Conservation (phyloP, 2,797 vertebrate genomes). For the Channallabes apus region DNA sequence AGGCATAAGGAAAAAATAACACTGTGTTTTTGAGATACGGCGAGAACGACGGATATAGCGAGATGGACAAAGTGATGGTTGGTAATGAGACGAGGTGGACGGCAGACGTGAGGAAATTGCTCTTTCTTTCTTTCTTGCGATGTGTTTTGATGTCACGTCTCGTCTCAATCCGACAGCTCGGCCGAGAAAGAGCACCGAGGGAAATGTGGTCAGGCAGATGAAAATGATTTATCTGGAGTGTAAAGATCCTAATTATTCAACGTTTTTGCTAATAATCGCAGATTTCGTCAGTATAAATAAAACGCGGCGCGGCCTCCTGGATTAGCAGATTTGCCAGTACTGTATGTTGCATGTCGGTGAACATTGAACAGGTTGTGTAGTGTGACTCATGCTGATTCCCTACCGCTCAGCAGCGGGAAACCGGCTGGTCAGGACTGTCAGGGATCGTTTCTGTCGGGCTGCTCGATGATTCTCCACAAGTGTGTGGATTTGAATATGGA, state of each 20-base stretch:
- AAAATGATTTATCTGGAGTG: too few relatives aligned
- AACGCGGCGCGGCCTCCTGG: background rate
- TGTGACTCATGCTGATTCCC: background rate
- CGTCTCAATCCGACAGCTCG: constrained; percentile 4
- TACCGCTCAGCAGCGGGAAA: constrained; percentile 15
- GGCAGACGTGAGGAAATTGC: background rate
- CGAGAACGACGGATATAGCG: constrained; percentile 24
- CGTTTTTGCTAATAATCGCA: background rate
- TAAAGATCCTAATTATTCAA: background rate
- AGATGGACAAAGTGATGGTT: background rate
- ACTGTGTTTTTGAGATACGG: constrained; percentile 1
- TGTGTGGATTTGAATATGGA: background rate
- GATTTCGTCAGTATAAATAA: background rate
- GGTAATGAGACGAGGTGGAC: background rate
- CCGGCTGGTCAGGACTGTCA: constrained; percentile 33
- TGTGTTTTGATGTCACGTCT: background rate
- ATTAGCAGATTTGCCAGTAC: background rate
- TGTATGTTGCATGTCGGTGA: constrained; percentile 7
- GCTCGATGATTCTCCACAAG: background rate
- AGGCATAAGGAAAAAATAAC: background rate
- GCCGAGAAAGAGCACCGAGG: background rate
- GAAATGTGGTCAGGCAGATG: background rate
- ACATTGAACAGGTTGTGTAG: background rate
- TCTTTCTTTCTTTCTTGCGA: background rate
- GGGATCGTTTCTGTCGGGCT: constrained; percentile 33